These are phyloP conservation scores for Amblyopsis rosae DNA, from an alignment of 2,113 vertebrate genomes.

Conservation along the genomic window DNA sequence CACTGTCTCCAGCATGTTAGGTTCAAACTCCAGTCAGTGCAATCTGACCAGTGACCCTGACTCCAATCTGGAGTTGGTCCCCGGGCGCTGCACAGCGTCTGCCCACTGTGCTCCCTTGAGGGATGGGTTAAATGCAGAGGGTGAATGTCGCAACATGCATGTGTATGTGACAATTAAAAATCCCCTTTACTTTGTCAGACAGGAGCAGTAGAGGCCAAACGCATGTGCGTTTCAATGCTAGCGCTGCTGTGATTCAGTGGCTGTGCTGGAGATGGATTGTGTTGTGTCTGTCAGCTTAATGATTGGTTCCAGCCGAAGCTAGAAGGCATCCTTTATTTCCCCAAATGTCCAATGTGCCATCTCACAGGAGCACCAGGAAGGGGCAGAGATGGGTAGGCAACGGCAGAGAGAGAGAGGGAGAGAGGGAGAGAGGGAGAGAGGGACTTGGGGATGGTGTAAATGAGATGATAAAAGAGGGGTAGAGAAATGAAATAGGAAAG, in stretches of 20 bases:
- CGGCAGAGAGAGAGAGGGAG: neutral
- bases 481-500: neutral
- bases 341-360: constrained; percentile 29
- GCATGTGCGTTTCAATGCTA: constrained; percentile 22
- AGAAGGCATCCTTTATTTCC: constrained; percentile 30
- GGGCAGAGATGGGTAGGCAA: neutral
- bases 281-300: constrained; percentile 52
- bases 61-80: too few species aligned
- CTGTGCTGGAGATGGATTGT: constrained; percentile 21
- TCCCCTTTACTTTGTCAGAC: constrained; percentile 4
- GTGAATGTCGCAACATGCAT: too few species aligned
- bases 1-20: too few species aligned
- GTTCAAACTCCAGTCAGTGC: too few species aligned
- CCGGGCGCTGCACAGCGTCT: too few species aligned
- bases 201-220: constrained; percentile 25
- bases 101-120: too few species aligned
- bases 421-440: constrained; percentile 17
- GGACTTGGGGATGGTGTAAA: constrained; percentile 22
- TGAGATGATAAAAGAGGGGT: neutral
- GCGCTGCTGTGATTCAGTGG: constrained; percentile 15
- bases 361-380: constrained; percentile 16
- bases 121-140: too few species aligned
- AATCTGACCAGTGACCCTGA: too few species aligned
- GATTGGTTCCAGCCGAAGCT: constrained; percentile 48
- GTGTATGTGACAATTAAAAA: too few species aligned